These are phyloP conservation scores for Apogon talboti DNA, from an alignment of 2,797 vertebrate species.

Conservation along the genomic window DNA sequence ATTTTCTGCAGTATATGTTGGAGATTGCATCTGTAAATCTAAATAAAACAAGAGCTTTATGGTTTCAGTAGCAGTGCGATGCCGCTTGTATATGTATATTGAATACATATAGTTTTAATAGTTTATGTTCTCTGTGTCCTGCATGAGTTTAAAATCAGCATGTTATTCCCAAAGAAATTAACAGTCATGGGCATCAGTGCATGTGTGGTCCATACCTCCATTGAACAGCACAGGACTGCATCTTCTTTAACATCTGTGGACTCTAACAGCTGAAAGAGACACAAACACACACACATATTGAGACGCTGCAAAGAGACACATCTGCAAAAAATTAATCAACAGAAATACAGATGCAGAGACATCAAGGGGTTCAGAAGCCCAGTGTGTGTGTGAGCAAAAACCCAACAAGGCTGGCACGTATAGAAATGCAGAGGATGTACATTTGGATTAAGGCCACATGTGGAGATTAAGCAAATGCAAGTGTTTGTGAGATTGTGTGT, in stretches of 20 bases:
- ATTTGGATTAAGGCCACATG: slow-evolving; percentile 37
- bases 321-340: slow-evolving; percentile 6
- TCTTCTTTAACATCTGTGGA: slow-evolving; percentile 96
- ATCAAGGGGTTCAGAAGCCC: slow-evolving; percentile 1
- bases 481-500: slow-evolving; percentile 34
- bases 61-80: neutral
- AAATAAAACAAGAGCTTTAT: neutral
- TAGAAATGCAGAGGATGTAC: slow-evolving; percentile 15
- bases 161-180: neutral
- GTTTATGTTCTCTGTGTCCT: neutral
- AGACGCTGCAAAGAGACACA: slow-evolving; percentile 7
- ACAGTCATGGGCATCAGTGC: neutral
- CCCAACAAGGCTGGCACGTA: slow-evolving; percentile 11
- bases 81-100: slow-evolving; percentile 7
- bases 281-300: slow-evolving; percentile 45
- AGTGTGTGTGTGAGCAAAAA: slow-evolving; percentile 5
- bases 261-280: slow-evolving; percentile 89
- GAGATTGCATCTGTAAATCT: neutral
- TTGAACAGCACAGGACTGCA: slow-evolving; percentile 95
- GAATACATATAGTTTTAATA: neutral
- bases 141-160: neutral
- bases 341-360: slow-evolving; percentile 8
- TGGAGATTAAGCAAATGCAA: slow-evolving; percentile 48
- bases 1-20: neutral
- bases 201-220: slow-evolving; percentile 89